Conservation (phyloP, 2,113 vertebrate genomes). For the Uropsilus gracilis region DNA sequence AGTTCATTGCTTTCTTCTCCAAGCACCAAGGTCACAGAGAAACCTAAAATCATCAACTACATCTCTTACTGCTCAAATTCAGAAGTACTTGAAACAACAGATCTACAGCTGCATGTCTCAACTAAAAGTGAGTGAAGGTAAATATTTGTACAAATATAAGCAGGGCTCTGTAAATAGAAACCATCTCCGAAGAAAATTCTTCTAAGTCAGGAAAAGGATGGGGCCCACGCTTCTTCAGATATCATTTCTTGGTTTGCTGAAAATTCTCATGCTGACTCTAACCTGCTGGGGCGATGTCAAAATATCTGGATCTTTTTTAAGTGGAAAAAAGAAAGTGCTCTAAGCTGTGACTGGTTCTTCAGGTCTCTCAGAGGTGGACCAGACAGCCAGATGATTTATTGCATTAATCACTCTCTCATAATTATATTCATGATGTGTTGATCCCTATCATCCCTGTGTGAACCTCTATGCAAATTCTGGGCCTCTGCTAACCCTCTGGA, state of each 20-base stretch:
- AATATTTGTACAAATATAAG: slow-evolving; percentile 34
- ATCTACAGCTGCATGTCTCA: slow-evolving; percentile 53
- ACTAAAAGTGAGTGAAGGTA: slow-evolving; percentile 57
- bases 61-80: slow-evolving; percentile 63
- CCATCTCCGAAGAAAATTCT: not conserved
- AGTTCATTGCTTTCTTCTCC: slow-evolving; percentile 73
- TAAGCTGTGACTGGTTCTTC: not conserved
- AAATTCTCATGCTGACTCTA: not conserved
- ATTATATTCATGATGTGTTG: slow-evolving; percentile 40
- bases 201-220: not conserved
- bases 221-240: not conserved
- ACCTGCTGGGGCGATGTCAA: not conserved
- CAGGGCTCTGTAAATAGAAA: slow-evolving; percentile 51
- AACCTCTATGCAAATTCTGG: not conserved
- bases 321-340: not conserved
- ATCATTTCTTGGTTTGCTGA: not conserved
- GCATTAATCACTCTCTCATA: slow-evolving; percentile 28
- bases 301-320: slow-evolving; percentile 30
- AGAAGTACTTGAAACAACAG: slow-evolving; percentile 58
- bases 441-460: not conserved
- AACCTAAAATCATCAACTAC: slow-evolving; percentile 59
- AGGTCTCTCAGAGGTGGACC: not conserved
- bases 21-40: slow-evolving; percentile 76
- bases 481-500: slow-evolving; percentile 43
- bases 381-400: slow-evolving; percentile 53